Percentiles rank a stretch among this genome's conserved stretches.
phyloP scores from a whole-genome alignment of 2,888 invertebrate genomes.

The Empis stercorea region DNA sequence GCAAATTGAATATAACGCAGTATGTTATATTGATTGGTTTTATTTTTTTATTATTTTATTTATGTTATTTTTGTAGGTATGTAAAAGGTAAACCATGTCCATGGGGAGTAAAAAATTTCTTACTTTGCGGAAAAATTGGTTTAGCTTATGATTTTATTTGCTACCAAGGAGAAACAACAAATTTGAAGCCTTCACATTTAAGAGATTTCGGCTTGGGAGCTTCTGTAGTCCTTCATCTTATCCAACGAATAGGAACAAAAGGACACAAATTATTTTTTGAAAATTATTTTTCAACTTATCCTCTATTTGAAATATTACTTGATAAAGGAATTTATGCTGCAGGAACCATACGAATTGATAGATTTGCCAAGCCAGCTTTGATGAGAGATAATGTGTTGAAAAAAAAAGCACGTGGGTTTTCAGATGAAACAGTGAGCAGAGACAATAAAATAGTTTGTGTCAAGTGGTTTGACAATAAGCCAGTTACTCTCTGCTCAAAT shows the following conservation, averaged over 20 bases:
- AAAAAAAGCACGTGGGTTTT: constrained; percentile 6
- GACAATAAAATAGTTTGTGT: constrained; percentile 11
- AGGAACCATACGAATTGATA: constrained; percentile 13
- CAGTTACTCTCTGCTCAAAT: constrained; percentile 15
- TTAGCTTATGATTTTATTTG: constrained; percentile 21
- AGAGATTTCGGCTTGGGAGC: constrained; percentile 15
- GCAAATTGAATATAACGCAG: background rate
- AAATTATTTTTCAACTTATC: constrained; percentile 17
- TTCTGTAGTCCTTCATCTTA: constrained; percentile 11
- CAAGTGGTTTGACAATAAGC: constrained; percentile 18
- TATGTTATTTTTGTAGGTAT: background rate
- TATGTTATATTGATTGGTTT: background rate
- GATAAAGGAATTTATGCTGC: constrained; percentile 9
- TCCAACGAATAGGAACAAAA: constrained; percentile 2
- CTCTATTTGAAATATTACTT: constrained; percentile 14
- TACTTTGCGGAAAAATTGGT: constrained; percentile 19
- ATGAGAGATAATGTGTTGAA: background rate
- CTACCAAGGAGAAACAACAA: constrained; percentile 18
- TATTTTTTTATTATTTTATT: too few species aligned
- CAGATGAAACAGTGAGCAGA: constrained; percentile 10
- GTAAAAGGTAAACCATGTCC: constrained; percentile 12
- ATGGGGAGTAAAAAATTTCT: constrained; percentile 19
- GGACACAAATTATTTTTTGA: constrained; percentile 15
- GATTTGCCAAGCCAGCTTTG: constrained; percentile 15
- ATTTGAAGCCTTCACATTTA: constrained; percentile 2